phyloP scores from a whole-genome alignment of 2,888 invertebrate species.

The Hypercompe scribonia region DNA sequence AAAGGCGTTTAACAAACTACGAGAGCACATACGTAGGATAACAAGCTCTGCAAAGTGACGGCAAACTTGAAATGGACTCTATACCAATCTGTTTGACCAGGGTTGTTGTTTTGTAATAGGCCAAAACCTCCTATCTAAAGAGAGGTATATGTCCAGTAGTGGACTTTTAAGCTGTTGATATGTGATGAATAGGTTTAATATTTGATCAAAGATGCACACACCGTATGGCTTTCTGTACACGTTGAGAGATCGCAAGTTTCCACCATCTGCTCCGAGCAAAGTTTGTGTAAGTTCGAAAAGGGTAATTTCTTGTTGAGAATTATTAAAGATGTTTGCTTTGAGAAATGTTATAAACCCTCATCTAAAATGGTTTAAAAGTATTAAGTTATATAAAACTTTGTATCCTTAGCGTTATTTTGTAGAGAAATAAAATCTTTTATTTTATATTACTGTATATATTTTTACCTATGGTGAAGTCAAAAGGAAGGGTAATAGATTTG shows the following conservation, averaged over 20 bases:
- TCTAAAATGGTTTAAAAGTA: constrained; percentile 4
- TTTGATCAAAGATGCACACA: constrained; percentile 39
- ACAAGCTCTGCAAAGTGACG: too few relatives aligned
- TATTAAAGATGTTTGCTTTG: constrained; percentile 39
- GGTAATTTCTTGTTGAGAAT: constrained; percentile 50
- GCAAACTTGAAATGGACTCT: too few relatives aligned
- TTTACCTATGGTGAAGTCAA: too few relatives aligned
- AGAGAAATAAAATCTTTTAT: background rate
- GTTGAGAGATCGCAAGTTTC: constrained; percentile 39
- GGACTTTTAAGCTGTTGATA: background rate
- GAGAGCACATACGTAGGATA: too few relatives aligned
- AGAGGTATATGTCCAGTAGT: background rate
- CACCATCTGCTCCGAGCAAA: constrained; percentile 59
- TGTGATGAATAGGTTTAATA: constrained; percentile 34
- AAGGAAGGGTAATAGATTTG: too few relatives aligned
- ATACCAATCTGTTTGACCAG: background rate
- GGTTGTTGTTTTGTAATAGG: background rate
- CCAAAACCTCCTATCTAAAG: background rate
- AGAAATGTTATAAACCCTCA: constrained; percentile 25
- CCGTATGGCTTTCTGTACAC: constrained; percentile 56
- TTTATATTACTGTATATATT: too few relatives aligned
- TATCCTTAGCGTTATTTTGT: background rate
- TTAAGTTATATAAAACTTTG: background rate
- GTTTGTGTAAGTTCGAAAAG: constrained; percentile 52
- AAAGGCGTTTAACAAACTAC: background rate